Base-by-base conservation (phyloP, 2,797 vertebrate genomes). In the Masticophis lateralis region DNA sequence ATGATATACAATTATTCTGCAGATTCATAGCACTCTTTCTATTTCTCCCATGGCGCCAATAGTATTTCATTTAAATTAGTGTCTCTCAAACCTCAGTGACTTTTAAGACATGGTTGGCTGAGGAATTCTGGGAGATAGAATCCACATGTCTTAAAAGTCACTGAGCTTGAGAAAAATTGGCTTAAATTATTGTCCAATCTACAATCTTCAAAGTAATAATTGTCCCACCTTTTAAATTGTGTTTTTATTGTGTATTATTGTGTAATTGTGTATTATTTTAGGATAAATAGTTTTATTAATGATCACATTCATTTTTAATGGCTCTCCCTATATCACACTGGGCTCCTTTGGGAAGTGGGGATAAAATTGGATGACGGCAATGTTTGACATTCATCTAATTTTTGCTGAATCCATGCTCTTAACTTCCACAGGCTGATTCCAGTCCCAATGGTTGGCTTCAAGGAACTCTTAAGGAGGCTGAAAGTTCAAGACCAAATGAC, bases 401-500 rank as follows among this genome's bases (percentile, higher is more conserved):
- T 83, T 83, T 11, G 20, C 20, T 83, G 74, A 25, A 63, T 92
- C 94, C 93, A 20, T 43, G 12, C 4, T 95, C 96, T 3, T 94
- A 0, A 0, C 93, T 96, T 32, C 95, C 86, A 28, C 53, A 99
- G 99, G 94, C 97, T 99, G 95, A 99, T 99, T 96, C 99, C 99
- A 87, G 99, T 99, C 28, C 99, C 99, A 12, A 99, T 99, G 99
- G 99, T 99, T 94, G 98, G 99, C 92, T 99, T 99, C 97, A 99
- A 98, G 95, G 99, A 99, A 95, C 97, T 99, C n/a, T 97, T 99
- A 69, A 98, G 98, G 95, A 98, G 99, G 94, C 92, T 99, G 94
- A 99, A 99, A 97, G 99, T 99, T 95, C 99, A 99, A 97, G 99
- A 99, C 90, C 99, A 99, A 98, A 99, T 99, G 99, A 99, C 98